Evolutionary conservation across 2,113 vertebrate species (phyloP).

Genomic region (Percopsis transmontana): DNA sequence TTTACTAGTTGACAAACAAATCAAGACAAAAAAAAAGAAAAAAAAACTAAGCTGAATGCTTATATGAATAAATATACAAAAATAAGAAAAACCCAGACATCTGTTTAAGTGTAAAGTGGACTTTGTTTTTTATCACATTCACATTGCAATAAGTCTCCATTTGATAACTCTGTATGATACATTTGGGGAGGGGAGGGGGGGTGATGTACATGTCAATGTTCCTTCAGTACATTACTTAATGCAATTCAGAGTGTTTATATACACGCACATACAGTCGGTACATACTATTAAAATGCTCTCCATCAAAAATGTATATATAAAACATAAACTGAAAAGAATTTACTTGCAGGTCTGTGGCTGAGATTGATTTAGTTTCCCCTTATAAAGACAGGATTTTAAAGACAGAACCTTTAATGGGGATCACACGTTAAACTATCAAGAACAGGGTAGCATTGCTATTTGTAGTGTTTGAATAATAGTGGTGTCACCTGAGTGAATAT

Average conservation of each 20-base stretch:
- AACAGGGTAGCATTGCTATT: neutral
- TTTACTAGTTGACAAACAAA: no score
- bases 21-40: neutral
- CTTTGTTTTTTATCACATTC: constrained; percentile 75
- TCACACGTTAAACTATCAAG: neutral
- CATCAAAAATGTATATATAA: constrained; percentile 40
- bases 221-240: constrained; percentile 70
- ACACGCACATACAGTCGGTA: constrained; percentile 61
- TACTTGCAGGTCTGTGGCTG: neutral
- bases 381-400: constrained; percentile 19
- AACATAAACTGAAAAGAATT: neutral
- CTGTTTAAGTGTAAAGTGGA: constrained; percentile 67
- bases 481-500: neutral
- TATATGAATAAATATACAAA: neutral
- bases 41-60: neutral
- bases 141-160: constrained; percentile 77
- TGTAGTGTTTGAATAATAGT: neutral
- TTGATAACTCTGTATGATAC: constrained; percentile 75
- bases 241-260: constrained; percentile 65
- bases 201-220: constrained; percentile 59
- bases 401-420: neutral
- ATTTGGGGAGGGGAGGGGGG: constrained; percentile 42
- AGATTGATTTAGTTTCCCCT: constrained; percentile 13
- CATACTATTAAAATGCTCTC: constrained; percentile 67
- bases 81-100: neutral